Conservation (phyloP, 2,113 vertebrate species). For the Catharus bicknelli region DNA sequence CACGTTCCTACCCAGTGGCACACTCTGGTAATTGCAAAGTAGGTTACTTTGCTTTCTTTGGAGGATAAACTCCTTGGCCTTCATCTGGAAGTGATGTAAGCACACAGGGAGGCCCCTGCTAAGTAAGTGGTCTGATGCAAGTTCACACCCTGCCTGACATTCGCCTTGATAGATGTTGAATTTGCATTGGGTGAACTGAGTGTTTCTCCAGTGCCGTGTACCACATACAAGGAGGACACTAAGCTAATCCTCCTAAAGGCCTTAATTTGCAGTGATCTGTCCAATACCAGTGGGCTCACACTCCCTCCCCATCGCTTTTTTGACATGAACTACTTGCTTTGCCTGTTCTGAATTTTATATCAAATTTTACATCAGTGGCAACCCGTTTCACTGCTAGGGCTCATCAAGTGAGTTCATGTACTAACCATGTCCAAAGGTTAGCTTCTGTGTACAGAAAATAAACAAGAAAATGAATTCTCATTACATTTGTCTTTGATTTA, state of each 20-base stretch:
- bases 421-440: background rate
- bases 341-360: background rate
- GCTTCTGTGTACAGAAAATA: conserved; percentile 1
- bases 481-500: conserved; percentile 35
- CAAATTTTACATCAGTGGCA: accelerated
- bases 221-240: accelerated
- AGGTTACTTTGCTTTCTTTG: background rate
- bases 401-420: background rate
- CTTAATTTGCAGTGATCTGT: background rate
- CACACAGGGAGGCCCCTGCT: background rate
- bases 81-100: background rate
- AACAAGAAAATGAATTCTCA: conserved; percentile 33
- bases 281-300: background rate
- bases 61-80: conserved; percentile 3
- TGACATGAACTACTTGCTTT: background rate
- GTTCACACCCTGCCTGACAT: background rate
- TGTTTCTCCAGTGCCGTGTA: background rate
- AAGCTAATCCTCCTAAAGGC: background rate
- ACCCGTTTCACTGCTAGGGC: background rate
- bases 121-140: background rate
- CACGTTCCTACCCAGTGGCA: background rate
- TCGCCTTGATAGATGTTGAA: accelerated
- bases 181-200: background rate
- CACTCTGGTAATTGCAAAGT: background rate
- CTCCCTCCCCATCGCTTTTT: background rate